phyloP scores from a whole-genome alignment of 2,888 invertebrate genomes.

The Tipula confusa region DNA sequence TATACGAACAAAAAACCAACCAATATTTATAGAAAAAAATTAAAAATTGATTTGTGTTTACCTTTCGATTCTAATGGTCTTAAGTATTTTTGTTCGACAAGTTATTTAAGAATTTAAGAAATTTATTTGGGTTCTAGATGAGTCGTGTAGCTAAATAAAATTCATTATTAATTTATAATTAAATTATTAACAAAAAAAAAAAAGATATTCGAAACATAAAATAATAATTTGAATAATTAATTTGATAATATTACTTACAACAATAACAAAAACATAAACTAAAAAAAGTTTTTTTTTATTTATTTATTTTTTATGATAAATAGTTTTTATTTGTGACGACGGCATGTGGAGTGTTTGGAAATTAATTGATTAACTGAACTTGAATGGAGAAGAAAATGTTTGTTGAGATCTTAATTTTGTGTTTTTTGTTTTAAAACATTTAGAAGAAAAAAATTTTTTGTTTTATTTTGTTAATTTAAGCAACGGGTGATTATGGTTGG shows the following conservation, averaged over 20 bases:
- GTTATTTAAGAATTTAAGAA: neutral
- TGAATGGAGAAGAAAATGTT: neutral
- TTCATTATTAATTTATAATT: conserved; percentile 5
- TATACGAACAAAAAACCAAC: neutral
- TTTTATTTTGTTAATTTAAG: neutral
- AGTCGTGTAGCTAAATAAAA: neutral
- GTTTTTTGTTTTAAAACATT: neutral
- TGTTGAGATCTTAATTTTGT: neutral
- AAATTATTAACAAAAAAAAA: conserved; percentile 21
- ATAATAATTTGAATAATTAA: conserved; percentile 28
- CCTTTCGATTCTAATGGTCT: neutral
- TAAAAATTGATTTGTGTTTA: neutral
- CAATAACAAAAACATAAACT: neutral
- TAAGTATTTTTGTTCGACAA: conserved; percentile 13
- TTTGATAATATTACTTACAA: conserved; percentile 27
- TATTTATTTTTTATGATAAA: conserved; percentile 29
- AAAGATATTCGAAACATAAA: neutral
- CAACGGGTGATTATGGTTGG: neutral
- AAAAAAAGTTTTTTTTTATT: neutral
- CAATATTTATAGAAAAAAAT: too few species aligned
- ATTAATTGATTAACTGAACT: conserved; percentile 29
- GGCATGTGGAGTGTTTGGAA: conserved; percentile 29
- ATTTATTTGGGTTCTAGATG: neutral
- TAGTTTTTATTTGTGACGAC: conserved; percentile 29
- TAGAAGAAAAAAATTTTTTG: neutral